These are phyloP conservation scores for Clarias platycephalus DNA, from an alignment of 2,797 vertebrate genomes.

Conservation along the genomic window DNA sequence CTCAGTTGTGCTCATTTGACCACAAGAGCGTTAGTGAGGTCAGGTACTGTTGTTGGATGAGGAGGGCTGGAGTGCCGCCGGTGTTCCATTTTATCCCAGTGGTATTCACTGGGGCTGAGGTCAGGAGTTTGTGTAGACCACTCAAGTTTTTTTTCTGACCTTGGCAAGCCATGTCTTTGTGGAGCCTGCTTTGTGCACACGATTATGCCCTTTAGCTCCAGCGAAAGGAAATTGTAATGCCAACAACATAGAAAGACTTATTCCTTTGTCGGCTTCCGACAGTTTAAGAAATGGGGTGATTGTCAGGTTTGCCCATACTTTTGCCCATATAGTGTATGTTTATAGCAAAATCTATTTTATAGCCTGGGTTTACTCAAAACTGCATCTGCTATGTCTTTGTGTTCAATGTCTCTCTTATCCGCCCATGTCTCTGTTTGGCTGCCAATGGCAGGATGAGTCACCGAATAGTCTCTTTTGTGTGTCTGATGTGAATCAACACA, in stretches of 20 bases:
- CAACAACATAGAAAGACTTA: background rate
- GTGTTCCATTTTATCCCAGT: background rate
- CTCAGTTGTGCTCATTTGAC: background rate
- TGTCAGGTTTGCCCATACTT: background rate
- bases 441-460: slow-evolving; percentile 1
- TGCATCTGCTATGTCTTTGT: background rate
- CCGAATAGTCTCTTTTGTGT: slow-evolving; percentile 8
- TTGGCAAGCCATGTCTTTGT: background rate
- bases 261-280: background rate
- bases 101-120: background rate
- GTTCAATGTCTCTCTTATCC: background rate
- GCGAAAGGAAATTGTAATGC: background rate
- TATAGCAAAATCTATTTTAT: background rate
- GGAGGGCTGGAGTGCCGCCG: background rate
- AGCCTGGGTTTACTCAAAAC: background rate
- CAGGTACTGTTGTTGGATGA: background rate
- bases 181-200: background rate
- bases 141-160: background rate
- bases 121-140: background rate
- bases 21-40: background rate
- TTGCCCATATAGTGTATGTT: background rate
- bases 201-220: background rate
- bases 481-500: background rate
- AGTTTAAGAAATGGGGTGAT: background rate
- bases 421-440: background rate